A percentile compares a stretch with the other conserved stretches of the same genome.
phyloP scores from a whole-genome alignment of 2,113 vertebrate species.

The Chelonoidis abingdonii region DNA sequence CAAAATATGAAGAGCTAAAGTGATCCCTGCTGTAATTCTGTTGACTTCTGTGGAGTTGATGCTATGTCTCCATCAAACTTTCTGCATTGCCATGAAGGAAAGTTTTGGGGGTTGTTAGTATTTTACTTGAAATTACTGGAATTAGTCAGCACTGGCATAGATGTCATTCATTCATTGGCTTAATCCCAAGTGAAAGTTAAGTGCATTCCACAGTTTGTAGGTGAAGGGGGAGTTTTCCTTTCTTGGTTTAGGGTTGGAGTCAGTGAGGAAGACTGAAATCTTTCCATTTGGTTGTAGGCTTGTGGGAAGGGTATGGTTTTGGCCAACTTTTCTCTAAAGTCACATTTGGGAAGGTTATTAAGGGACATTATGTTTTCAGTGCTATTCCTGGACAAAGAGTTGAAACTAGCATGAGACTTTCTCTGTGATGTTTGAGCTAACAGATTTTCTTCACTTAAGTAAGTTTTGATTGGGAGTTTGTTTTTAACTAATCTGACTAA shows the following conservation, averaged over 20 bases:
- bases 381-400: not conserved
- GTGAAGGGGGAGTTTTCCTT: not conserved
- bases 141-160: not conserved
- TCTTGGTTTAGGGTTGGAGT: not conserved
- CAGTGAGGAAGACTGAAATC: no score
- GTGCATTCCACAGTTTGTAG: not conserved
- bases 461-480: not conserved
- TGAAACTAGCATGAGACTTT: not conserved
- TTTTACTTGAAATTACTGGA: accelerated
- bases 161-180: not conserved
- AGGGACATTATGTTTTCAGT: not conserved
- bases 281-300: not conserved
- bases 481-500: not conserved
- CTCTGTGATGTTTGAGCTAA: not conserved
- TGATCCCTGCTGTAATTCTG: not conserved
- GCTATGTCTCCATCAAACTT: not conserved
- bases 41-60: not conserved
- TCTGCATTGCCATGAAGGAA: not conserved
- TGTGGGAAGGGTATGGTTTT: not conserved
- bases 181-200: no score
- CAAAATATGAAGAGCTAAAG: not conserved
- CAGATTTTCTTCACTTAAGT: not conserved
- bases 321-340: not conserved
- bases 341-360: not conserved
- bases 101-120: not conserved